Evolutionary conservation across 1,140 invertebrate species (phyloP).

Genomic region (Leptinotarsa undecemlineata): DNA sequence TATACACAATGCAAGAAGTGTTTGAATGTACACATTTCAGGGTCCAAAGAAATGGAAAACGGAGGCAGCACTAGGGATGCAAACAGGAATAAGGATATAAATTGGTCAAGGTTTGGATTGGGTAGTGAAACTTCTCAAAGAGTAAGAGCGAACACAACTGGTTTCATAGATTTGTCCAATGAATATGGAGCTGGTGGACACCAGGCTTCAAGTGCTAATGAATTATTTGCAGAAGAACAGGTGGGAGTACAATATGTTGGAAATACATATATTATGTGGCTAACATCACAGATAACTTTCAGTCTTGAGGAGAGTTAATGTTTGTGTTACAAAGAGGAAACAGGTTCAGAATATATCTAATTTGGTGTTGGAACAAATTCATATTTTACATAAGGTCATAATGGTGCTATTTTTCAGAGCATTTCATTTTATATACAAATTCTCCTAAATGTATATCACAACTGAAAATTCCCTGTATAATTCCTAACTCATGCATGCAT

Average conservation of each 20-base stretch:
- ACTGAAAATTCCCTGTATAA: no score
- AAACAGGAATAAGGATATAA: constrained; percentile 51
- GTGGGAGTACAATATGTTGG: constrained; percentile 49
- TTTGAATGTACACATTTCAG: background rate
- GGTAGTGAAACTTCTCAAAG: constrained; percentile 56
- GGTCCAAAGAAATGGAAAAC: constrained; percentile 20
- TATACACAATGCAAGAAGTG: background rate
- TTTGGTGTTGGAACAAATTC: background rate
- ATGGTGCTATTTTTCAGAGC: background rate
- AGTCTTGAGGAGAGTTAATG: background rate
- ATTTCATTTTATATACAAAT: no score
- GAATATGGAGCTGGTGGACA: constrained; percentile 76
- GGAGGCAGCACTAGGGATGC: constrained; percentile 25
- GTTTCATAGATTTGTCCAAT: constrained; percentile 72
- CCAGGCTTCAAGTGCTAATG: constrained; percentile 81
- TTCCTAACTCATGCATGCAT: no score
- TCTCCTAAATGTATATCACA: no score
- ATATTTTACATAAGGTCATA: no score
- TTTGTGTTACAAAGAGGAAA: background rate
- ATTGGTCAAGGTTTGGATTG: constrained; percentile 64
- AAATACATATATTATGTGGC: background rate
- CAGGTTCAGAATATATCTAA: background rate
- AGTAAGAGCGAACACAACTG: constrained; percentile 62
- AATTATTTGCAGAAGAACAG: constrained; percentile 87
- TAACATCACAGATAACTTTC: background rate